Evolutionary conservation across 2,888 invertebrate genomes (phyloP).

Genomic region (Kryphioiulus occultus): DNA sequence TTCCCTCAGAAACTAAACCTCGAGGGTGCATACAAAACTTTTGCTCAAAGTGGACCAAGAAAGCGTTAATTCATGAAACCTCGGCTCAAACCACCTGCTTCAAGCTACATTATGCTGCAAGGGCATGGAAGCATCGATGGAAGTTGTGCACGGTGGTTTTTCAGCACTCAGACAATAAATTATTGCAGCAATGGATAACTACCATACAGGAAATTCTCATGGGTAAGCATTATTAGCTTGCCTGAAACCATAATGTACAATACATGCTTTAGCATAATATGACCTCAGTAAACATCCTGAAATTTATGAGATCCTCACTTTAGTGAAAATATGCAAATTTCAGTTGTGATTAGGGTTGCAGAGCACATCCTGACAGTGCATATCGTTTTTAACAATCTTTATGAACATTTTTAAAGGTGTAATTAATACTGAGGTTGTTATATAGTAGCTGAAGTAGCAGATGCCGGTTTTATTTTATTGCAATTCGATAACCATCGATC

Average conservation of each 20-base stretch:
- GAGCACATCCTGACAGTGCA: too few relatives aligned
- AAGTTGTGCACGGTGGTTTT: constrained; percentile 55
- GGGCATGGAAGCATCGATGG: constrained; percentile 59
- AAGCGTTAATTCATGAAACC: constrained; percentile 33
- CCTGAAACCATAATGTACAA: too few relatives aligned
- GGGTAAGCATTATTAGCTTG: constrained; percentile 3
- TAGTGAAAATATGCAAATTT: too few relatives aligned
- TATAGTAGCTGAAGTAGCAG: too few relatives aligned
- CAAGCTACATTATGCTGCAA: constrained; percentile 57
- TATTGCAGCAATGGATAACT: constrained; percentile 39
- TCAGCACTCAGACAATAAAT: constrained; percentile 3
- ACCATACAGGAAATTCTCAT: constrained; percentile 39
- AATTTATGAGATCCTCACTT: too few relatives aligned
- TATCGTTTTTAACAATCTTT: too few relatives aligned
- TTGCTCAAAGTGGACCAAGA: constrained; percentile 43
- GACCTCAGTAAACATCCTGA: too few relatives aligned
- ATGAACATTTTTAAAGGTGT: too few relatives aligned
- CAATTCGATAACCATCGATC: neutral
- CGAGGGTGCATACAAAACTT: constrained; percentile 38
- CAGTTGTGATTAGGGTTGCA: too few relatives aligned
- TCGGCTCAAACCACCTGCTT: constrained; percentile 56
- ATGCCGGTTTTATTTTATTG: too few relatives aligned
- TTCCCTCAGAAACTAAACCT: neutral
- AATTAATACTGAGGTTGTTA: neutral
- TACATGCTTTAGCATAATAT: too few relatives aligned